Percentiles rank a stretch among this genome's conserved stretches.
Evolutionary conservation across 1,140 invertebrate genomes (phyloP).

Genomic region (Lepeophtheirus salmonis): DNA sequence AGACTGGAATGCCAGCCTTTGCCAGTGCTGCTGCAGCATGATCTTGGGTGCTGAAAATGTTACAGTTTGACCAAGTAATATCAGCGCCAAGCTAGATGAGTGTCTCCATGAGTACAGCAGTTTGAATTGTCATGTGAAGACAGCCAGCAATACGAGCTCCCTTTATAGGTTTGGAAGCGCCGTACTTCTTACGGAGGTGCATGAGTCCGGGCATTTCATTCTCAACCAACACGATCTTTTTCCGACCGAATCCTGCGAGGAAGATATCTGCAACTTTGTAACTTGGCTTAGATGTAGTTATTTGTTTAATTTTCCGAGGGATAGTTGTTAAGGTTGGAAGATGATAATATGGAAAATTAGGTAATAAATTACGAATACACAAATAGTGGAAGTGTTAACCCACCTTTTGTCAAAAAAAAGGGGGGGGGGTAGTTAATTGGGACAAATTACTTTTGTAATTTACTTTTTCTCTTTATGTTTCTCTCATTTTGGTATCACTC

Average conservation of each 20-base stretch:
- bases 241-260: constrained; percentile 85
- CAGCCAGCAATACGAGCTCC: constrained; percentile 92
- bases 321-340: too few species aligned
- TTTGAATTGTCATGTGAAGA: constrained; percentile 97
- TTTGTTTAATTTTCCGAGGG: too few species aligned
- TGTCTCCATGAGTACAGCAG: constrained; percentile 97
- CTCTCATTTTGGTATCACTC: too few species aligned
- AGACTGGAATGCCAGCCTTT: constrained; percentile 65
- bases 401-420: too few species aligned
- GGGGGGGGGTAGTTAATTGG: too few species aligned
- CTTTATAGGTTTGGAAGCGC: constrained; percentile 61
- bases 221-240: constrained; percentile 88
- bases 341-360: too few species aligned
- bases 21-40: constrained; percentile 91
- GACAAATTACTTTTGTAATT: too few species aligned
- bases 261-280: constrained; percentile 68
- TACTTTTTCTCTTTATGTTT: too few species aligned
- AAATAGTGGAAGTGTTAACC: too few species aligned
- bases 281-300: too few species aligned
- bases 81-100: constrained; percentile 82
- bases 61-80: constrained; percentile 85
- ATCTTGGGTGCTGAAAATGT: constrained; percentile 96
- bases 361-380: too few species aligned
- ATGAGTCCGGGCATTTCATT: constrained; percentile 99
- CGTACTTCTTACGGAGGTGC: constrained; percentile 78